Base-by-base conservation (phyloP, 2,888 invertebrate species). In the Platerodrilus igneus region DNA sequence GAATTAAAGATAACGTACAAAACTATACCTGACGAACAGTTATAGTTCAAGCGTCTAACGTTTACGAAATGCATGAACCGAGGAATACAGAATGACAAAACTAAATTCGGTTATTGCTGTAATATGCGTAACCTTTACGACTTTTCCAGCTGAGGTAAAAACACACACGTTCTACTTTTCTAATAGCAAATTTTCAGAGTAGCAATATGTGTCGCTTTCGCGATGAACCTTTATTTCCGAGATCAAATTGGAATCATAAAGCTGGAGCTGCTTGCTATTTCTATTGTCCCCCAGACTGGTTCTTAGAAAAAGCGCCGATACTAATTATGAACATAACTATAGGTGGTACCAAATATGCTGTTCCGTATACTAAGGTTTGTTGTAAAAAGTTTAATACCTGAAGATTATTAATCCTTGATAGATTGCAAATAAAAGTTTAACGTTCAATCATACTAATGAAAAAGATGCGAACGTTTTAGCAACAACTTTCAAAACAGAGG, bases 401-500 rank as follows among this genome's bases (percentile, higher is more conserved):
- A 21, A 21, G n/a, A 13, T 6, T 16, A 6, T 7, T 8, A 19
- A 19, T 17, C 19, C 19, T 30, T 18, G 10, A 16, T 9, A 9
- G 3, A 4, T 3, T n/a, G 7, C 30, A 11, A 20, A 11, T 13
- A 13, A 28, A 28, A 7, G 2, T 13, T 15, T 14, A 16, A 28
- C 3, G 14, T 19, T 11, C 5, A 22, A 29, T 14, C 21, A 36
- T 10, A 36, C 36, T 7, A 20, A 41, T 21, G 30, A 29, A 13
- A 45, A 39, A 5, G 38, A 52, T 10, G 29, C 53, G 15, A 10
- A 39, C 8, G 35, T 53, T n/a, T 52, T 66, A n/a, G 46, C 35
- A 25, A 23, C 41, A 10, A 56, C 59, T 3, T 66, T 64, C 42
- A 56, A 42, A 42, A 51, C 49, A 1, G 44, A 53, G 3, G 41